Base-by-base conservation (phyloP, 1,140 invertebrate genomes). In the Drosophila truncata region DNA sequence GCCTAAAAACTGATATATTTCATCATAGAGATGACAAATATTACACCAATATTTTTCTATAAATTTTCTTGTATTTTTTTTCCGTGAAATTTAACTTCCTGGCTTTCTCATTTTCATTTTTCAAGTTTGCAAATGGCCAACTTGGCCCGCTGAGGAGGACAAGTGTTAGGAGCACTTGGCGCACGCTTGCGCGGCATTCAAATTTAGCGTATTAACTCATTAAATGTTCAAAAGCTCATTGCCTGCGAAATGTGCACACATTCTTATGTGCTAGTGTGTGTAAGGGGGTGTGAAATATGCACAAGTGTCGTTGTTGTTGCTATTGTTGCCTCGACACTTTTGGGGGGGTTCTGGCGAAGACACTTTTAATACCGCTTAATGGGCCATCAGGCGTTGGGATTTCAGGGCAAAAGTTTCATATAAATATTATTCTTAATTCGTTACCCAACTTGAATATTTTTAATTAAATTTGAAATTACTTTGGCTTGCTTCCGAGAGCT, bases 151-250 rank as follows among this genome's bases (percentile, higher is more conserved):
- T 23, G 10, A 6, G 33, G 41, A 13, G 71, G 71, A 49, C 23
- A 42, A 74, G 70, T 63, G 72, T 63, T 69, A 25, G 63, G 52
- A 80, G 76, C 77, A 88, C 81, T 90, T 90, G 72, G 69, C 62
- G 44, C 85, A 81, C 84, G 85, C 85, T 84, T 90, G 85, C 78
- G 84, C 76, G 83, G 60, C 81, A 90, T 90, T 80, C 54, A 88
- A 88, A 88, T 88, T 79, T 81, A 79, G 65, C 84, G 81, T 90
- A 90, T 88, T 88, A 88, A 90, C 85, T 88, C 84, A 88, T 88
- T 88, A 81, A 88, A 90, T 78, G 81, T 79, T 85, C 78, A 85
- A 85, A 88, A 90, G 81, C 84, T 81, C 81, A 88, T 90, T 88
- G 81, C 81, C 77, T 88, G 85, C 85, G 60, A 88, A 90, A 90